phyloP scores from a whole-genome alignment of 2,113 vertebrate species.

The Illadopsis cleaveri region DNA sequence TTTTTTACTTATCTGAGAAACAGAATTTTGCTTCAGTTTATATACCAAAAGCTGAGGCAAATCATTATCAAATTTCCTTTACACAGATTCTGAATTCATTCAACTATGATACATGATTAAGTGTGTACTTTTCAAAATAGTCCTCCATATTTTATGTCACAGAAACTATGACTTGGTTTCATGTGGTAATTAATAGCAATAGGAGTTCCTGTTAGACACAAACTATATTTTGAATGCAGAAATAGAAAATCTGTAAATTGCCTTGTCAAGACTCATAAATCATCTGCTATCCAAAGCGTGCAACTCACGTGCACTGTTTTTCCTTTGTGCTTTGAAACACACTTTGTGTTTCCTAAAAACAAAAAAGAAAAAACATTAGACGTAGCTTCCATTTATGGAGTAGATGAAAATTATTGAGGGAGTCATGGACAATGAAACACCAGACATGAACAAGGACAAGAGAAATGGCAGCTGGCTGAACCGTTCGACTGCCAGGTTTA shows the following conservation, averaged over 20 bases:
- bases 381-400: not conserved
- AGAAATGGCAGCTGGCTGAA: not conserved
- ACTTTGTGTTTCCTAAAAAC: not conserved
- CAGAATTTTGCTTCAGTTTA: not conserved
- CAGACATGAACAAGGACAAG: not conserved
- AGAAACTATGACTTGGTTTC: not conserved
- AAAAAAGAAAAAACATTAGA: no score
- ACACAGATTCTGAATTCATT: not conserved
- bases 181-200: not conserved
- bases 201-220: not conserved
- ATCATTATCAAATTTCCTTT: not conserved
- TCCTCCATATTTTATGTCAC: not conserved
- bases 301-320: not conserved
- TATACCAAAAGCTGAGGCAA: not conserved
- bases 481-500: not conserved
- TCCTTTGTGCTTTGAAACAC: not conserved
- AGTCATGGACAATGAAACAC: not conserved
- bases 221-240: not conserved
- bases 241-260: slow-evolving; percentile 16
- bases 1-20: not conserved
- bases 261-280: slow-evolving; percentile 48
- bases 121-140: not conserved
- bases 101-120: not conserved
- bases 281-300: not conserved
- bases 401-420: not conserved